Base-by-base conservation (phyloP, 2,888 invertebrate species). In the Beris morrisii region DNA sequence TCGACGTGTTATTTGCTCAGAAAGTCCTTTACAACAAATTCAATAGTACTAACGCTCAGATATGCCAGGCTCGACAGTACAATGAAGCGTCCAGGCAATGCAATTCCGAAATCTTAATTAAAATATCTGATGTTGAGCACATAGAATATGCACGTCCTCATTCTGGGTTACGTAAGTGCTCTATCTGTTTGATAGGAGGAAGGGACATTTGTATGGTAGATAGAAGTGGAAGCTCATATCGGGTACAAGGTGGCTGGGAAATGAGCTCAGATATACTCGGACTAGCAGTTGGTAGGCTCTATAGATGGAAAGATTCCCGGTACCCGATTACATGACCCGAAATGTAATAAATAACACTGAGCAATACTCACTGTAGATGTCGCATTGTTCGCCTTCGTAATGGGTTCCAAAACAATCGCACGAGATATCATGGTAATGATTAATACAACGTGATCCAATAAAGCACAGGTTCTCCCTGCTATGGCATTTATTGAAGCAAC, bases 321-420 rank as follows among this genome's bases (percentile, higher is more conserved):
- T 15, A n/a, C 6, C 12, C 38, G 61, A 50, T 61, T 38, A 22
- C 61, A 61, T 61, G 52, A 52, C 54, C 55, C 31, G 46, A 64
- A 53, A 59, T 38, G 55, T 48, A 63, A 68, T 63, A 57, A 61
- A 65, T 65, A 63, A 54, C 61, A 65, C 13, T 7, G 12, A 38
- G 30, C 7, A 67, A 70, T 75, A 80, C 80, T 86, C 83, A 95
- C 95, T 93, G 78, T 91, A 92, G 73, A 92, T 90, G 82, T 95
- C 93, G 82, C 96, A 97, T 72, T 90, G 88, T 73, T 92, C 91
- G 72, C 95, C 96, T 82, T 96, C 95, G 79, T 93, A 94, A 74
- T 88, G 85, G 2, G 94, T 94, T 28, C 93, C 94, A 76, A 95
- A 96, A 79, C 97, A 97, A 78, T 96, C 95, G 77, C 96, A 97